Base-by-base conservation (phyloP, 2,888 invertebrate species). In the Polydrusus cervinus region DNA sequence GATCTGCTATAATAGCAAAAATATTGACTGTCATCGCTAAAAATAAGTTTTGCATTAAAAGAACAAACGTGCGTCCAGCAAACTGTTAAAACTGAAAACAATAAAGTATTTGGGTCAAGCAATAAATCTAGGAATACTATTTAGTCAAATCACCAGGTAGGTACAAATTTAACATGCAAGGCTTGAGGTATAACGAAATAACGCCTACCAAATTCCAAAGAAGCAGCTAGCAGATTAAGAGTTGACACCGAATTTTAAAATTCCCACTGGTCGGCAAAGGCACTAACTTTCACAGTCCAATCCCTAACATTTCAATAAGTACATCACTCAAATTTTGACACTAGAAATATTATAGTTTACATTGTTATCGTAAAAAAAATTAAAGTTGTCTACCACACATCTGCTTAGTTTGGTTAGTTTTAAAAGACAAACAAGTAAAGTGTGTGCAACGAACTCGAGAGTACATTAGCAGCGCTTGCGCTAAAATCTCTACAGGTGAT, bases 141-240 rank as follows among this genome's bases (percentile, higher is more conserved):
- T 57, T n/a, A n/a, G n/a, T n/a, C n/a, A 60, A 40, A 65, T 65
- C 8, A 20, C 53, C 57, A 65, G 61, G 62, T 71, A 71, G 38
- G 47, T 55, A 65, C 51, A 49, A 38, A 72, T 72, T 67, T 55
- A 57, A 14, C 40, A 72, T 66, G 38, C 65, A 71, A 64, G 64
- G 38, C 51, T 47, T 16, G 51, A 72, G 57, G 65, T n/a, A 5
- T 66, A 66, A 66, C 57, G 80, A 81, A 82, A 82, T 82, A 83
- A 81, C 83, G 83, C 85, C 84, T 85, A 85, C 85, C 85, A 81
- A 84, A 84, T 83, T 85, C 84, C 83, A 81, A 82, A 82, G 83
- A 84, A 83, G 80, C 81, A 76, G 38, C 74, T 14, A 25, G 57
- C 69, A 60, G 60, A 45, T 60, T 69, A 47, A 73, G 64, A 64